Evolutionary conservation across 2,797 vertebrate genomes (phyloP), one percentile per base, ranked within the genome.

Genomic region (Crenichthys baileyi): DNA sequence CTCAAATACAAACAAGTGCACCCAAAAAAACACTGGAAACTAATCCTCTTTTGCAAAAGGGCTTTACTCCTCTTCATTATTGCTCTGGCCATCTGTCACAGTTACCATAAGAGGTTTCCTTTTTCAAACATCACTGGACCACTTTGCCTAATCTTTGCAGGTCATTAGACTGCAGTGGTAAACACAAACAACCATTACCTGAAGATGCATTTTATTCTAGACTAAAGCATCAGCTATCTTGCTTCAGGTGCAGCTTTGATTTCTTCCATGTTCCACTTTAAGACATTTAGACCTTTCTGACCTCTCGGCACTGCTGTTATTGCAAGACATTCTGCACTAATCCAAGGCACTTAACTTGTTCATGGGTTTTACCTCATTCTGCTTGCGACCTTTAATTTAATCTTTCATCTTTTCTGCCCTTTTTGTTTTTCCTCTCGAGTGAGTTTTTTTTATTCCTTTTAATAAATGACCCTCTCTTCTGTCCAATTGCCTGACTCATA

Each of bases 321-420:
- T 56, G 18, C 61, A 26, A 58, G 22, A 56, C 20, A 20, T 39
- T 68, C 31, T 72, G 44, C 68, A 70, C 50, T 20, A 51, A 18
- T 44, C 39, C 22, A 2, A 58, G 71, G 51, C 46, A 46, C 36
- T 31, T 73, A 15, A 60, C n/a, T 55, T 73, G 70, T 71, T 36
- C 12, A 29, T 7, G 13, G 20, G 8, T 60, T 36, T 74, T 56
- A 26, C 15, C 51, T 68, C 26, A 46, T 58, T 74, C 56, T 53
- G 61, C 51, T 72, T n/a, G 9, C 70, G 75, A 71, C 75, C 72
- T 78, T 80, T 39, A 51, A 74, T 36, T 55, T n/a, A 5, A 48
- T 44, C 44, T 61, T 13, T 26, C 22, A 39, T 56, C 26, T 60
- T 48, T 68, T 12, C 41, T 79, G 41, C 22, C 48, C 58, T 73